Evolutionary conservation across 2,113 vertebrate species (phyloP), one percentile per base, ranked within the genome.

Genomic region (Carlito syrichta): DNA sequence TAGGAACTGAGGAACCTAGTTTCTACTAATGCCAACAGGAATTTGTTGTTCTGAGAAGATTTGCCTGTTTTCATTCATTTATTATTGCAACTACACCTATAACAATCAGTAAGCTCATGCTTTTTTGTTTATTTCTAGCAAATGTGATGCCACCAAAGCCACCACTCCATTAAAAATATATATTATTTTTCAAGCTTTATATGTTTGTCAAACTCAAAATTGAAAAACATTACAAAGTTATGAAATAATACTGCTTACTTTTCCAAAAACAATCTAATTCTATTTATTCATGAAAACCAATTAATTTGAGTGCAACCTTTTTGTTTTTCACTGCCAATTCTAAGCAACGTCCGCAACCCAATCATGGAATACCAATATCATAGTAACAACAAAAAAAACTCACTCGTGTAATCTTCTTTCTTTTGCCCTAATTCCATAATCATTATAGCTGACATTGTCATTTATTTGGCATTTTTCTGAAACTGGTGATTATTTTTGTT

Each of bases 351-450:
- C 58, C 94, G 30, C 22, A 81, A 60, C 32, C 14, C 5, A 89
- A 8, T 68, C 62, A 69, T 16, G 4, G 11, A 95, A 82, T 43
- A 74, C 66, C 60, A 96, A 35, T 76, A n/a, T 81, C 43, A 78
- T 14, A 6, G 10, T 35, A 94, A 81, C 56, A 93, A 93, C 13
- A 63, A 86, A 74, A 62, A 85, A 50, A 77, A 9, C 52, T 87
- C 52, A 23, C 35, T 94, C 54, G 8, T 71, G 17, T 68, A 77
- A 43, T 19, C 20, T 32, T 48, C 82, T 95, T 87, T 93, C 94
- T 82, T 97, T 87, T 97, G 81, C n/a, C 91, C 10, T 93, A 87
- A 96, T 98, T 98, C 94, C 77, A n/a, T 96, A 97, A 97, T 98
- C 97, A 90, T 88, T 93, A 97, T 94, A 97, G 86, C 62, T 96